Percentiles rank a stretch among this genome's conserved stretches.
These are phyloP conservation scores for Salpingus planirostris DNA, from an alignment of 2,888 invertebrate species.

Conservation along the genomic window DNA sequence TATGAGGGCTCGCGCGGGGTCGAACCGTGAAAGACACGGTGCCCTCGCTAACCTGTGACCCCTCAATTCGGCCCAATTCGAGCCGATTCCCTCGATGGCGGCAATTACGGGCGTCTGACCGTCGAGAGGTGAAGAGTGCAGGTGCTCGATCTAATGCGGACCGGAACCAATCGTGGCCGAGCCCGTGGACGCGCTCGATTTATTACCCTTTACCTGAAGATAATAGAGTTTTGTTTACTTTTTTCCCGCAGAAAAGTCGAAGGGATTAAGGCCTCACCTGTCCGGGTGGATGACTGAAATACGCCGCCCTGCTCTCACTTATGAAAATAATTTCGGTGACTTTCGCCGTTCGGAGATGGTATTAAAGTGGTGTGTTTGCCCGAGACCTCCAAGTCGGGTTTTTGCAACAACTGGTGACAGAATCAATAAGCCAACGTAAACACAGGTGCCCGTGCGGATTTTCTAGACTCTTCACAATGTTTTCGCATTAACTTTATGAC, in stretches of 20 bases:
- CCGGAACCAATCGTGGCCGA: constrained; percentile 13
- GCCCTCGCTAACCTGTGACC: too few species aligned
- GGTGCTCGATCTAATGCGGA: constrained; percentile 10
- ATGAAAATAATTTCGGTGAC: too few species aligned
- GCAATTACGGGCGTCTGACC: too few species aligned
- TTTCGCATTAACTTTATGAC: too few species aligned
- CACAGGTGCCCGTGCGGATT: not conserved
- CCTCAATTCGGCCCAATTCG: too few species aligned
- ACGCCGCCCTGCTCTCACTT: too few species aligned
- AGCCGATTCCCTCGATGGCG: too few species aligned
- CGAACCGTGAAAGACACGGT: too few species aligned
- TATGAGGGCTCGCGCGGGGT: too few species aligned
- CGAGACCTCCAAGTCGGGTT: not conserved
- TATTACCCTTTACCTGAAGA: constrained; percentile 12
- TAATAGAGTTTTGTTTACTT: constrained; percentile 9
- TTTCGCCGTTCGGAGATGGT: too few species aligned
- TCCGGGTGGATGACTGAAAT: constrained; percentile 1
- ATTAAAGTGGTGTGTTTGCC: too few species aligned
- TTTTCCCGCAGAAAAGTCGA: constrained; percentile 8
- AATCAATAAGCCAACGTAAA: not conserved
- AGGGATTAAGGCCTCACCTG: constrained; percentile 14
- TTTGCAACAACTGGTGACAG: not conserved
- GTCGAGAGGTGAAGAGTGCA: constrained; percentile 8
- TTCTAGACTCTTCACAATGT: too few species aligned
- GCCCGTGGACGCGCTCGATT: constrained; percentile 8